A percentile compares a stretch with the other conserved stretches of the same genome.
Evolutionary conservation across 2,797 vertebrate genomes (phyloP).

Genomic region (Pyrocephalus nanus): DNA sequence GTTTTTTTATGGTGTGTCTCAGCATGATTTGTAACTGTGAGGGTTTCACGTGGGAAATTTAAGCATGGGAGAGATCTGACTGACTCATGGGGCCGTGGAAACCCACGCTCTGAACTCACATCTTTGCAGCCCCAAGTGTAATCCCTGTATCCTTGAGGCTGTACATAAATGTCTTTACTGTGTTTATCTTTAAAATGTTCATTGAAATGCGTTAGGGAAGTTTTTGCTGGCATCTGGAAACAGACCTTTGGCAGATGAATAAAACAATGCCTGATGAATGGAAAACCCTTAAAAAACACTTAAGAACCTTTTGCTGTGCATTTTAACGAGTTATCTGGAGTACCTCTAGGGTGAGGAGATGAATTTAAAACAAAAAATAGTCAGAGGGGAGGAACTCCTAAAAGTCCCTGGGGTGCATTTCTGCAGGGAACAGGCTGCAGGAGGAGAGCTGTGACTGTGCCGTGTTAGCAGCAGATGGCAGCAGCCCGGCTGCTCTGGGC

Average conservation of each 20-base stretch:
- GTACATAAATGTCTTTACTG: not conserved
- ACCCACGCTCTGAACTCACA: not conserved
- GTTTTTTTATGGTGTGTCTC: not conserved
- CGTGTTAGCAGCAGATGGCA: slow-evolving; percentile 11
- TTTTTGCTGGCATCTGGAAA: not conserved
- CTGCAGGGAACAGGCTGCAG: accelerated
- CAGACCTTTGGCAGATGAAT: accelerated
- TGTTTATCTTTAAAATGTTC: not conserved
- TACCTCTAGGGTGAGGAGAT: not conserved
- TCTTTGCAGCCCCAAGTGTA: not conserved
- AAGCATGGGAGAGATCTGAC: not conserved
- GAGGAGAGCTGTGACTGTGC: not conserved
- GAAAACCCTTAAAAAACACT: not conserved
- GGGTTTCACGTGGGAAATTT: not conserved
- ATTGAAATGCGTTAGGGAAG: not conserved
- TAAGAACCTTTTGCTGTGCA: not conserved
- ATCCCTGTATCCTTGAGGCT: not conserved
- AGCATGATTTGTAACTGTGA: not conserved
- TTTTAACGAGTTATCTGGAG: not conserved
- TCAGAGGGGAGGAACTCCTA: accelerated
- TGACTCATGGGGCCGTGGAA: not conserved
- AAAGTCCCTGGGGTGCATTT: accelerated
- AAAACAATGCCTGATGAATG: not conserved
- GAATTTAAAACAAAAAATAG: not conserved
- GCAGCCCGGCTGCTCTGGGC: not conserved